Evolutionary conservation across 1,140 invertebrate species (phyloP).

Genomic region (Odontomachus brunneus): DNA sequence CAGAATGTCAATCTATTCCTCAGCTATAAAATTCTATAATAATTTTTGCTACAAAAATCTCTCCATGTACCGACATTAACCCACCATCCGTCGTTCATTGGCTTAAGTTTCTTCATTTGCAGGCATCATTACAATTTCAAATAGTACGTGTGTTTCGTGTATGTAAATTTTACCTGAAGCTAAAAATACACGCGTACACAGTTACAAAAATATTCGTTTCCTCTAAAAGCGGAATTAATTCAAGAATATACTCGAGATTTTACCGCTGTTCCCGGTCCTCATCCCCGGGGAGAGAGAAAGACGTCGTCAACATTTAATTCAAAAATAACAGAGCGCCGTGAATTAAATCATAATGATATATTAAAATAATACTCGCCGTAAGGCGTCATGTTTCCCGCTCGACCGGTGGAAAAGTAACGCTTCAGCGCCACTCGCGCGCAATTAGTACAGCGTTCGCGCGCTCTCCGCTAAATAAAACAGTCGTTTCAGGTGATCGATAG

Average conservation of each 20-base stretch:
- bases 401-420: neutral
- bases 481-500: neutral
- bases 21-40: too few relatives aligned
- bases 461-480: neutral
- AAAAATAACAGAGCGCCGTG: neutral
- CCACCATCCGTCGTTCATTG: too few relatives aligned
- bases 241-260: neutral
- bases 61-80: too few relatives aligned
- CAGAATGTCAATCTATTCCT: too few relatives aligned
- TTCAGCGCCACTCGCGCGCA: too few relatives aligned
- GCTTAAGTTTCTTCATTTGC: too few relatives aligned
- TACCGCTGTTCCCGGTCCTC: neutral
- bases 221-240: neutral
- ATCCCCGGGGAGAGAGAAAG: neutral
- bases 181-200: neutral
- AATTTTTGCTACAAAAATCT: too few relatives aligned
- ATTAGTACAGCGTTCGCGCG: neutral
- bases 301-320: neutral
- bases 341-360: neutral
- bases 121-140: too few relatives aligned
- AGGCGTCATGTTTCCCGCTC: neutral
- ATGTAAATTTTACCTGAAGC: neutral
- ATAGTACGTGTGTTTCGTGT: too few relatives aligned
- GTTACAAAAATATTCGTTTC: neutral
- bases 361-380: neutral